Conservation (phyloP, 30 jellyfish, hydroid and myxozoan genomes). For the Aurelia coerulea region DNA sequence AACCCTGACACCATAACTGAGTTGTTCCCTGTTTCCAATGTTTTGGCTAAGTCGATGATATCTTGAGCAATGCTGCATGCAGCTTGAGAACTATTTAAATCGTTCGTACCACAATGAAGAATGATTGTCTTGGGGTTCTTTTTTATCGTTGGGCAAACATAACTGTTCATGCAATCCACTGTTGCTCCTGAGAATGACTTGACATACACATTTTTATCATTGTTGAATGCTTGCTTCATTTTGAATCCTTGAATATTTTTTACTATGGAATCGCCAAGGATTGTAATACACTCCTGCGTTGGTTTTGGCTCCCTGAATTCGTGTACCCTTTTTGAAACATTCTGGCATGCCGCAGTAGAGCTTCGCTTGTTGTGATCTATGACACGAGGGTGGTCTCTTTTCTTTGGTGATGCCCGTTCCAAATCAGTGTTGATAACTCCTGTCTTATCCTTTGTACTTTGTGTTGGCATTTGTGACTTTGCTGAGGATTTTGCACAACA, state of each 20-base stretch:
- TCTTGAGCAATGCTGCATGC: slow-evolving; percentile 9
- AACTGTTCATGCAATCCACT: background rate
- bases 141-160: slow-evolving; percentile 40
- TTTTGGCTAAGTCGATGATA: slow-evolving; percentile 14
- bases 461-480: background rate
- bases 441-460: background rate
- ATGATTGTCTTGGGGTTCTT: slow-evolving; percentile 22
- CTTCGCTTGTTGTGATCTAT: background rate
- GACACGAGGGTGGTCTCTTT: background rate
- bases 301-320: too few species aligned
- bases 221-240: background rate
- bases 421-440: background rate
- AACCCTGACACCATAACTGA: too few species aligned
- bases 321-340: too few species aligned
- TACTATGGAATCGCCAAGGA: background rate
- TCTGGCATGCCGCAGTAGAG: too few species aligned
- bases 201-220: slow-evolving; percentile 26
- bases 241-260: background rate
- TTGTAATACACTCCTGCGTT: too few species aligned
- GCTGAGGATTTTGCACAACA: background rate
- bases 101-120: slow-evolving; percentile 53
- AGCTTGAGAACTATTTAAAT: slow-evolving; percentile 5
- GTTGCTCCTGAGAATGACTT: slow-evolving; percentile 64
- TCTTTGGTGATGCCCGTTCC: background rate
- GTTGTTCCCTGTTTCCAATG: background rate